phyloP scores from a whole-genome alignment of 2,888 invertebrate genomes.

The Ophioninae sp. region DNA sequence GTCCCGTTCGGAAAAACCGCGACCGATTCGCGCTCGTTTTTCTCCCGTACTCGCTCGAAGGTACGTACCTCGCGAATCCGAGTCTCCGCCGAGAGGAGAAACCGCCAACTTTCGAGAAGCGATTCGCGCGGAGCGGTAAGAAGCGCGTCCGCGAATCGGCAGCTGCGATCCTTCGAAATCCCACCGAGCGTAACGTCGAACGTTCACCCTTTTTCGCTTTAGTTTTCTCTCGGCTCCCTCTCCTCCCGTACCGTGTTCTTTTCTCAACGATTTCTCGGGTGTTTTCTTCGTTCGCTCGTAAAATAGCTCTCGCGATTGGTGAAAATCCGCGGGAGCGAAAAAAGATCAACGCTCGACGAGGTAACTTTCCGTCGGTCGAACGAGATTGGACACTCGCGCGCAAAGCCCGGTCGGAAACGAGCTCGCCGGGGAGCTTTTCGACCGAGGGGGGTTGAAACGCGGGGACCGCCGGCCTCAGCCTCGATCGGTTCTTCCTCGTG shows the following conservation, averaged over 20 bases:
- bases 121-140: constrained; percentile 18
- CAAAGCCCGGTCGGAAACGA: too few relatives aligned
- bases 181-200: constrained; percentile 9
- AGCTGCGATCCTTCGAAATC: constrained; percentile 8
- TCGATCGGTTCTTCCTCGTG: constrained; percentile 26
- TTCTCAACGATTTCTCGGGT: background rate
- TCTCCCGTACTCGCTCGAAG: background rate
- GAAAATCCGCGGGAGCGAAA: too few relatives aligned
- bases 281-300: too few relatives aligned
- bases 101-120: constrained; percentile 38
- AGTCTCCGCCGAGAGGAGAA: background rate
- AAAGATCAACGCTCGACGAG: too few relatives aligned
- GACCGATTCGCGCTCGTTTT: background rate
- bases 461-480: too few relatives aligned
- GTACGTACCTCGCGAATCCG: background rate
- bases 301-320: too few relatives aligned
- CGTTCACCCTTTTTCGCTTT: background rate
- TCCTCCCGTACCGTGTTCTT: background rate
- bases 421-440: too few relatives aligned
- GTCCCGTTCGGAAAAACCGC: background rate
- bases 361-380: too few relatives aligned
- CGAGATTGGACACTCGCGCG: too few relatives aligned
- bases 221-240: background rate
- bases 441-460: too few relatives aligned
- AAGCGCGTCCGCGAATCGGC: constrained; percentile 41